Evolutionary conservation across 2,797 vertebrate species (phyloP).

Genomic region (Mico argentatus): DNA sequence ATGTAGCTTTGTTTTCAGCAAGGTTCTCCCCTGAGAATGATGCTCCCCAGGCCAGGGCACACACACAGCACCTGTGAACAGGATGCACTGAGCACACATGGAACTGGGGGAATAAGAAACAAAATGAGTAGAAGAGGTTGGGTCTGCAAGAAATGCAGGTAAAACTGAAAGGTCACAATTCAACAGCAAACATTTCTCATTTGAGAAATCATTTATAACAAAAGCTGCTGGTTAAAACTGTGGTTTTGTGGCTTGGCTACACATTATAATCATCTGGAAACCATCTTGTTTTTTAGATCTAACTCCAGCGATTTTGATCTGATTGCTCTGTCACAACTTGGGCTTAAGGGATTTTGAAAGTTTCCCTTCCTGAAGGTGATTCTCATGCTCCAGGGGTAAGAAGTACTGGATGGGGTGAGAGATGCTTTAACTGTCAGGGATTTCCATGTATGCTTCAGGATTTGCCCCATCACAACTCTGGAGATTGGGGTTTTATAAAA

Average conservation of each 20-base stretch:
- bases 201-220: background rate
- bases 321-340: background rate
- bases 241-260: background rate
- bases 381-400: background rate
- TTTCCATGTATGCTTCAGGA: background rate
- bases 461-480: background rate
- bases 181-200: background rate
- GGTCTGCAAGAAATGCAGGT: background rate
- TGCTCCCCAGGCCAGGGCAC: background rate
- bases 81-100: background rate
- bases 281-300: rapidly evolving
- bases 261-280: background rate
- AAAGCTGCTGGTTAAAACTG: background rate
- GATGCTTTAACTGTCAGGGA: background rate
- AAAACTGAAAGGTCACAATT: background rate
- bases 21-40: background rate
- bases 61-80: background rate
- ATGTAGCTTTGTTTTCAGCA: background rate
- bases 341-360: background rate
- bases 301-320: background rate
- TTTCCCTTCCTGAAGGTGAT: background rate
- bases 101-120: background rate
- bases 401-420: background rate
- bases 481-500: background rate
- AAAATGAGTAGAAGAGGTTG: background rate